Conservation (phyloP, 2,888 invertebrate genomes). For the Phorcus lineatus region DNA sequence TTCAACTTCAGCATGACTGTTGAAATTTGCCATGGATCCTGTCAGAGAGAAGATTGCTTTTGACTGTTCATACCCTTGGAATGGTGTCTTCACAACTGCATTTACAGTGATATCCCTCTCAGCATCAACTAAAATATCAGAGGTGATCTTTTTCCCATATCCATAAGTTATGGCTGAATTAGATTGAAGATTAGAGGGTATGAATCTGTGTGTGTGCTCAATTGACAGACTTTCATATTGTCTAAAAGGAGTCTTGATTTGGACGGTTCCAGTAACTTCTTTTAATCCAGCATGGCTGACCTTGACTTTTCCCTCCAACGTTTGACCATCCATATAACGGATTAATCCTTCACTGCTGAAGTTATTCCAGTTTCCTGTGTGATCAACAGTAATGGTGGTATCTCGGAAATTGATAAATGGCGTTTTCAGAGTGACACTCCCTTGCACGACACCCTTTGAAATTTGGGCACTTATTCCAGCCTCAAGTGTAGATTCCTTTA, state of each 20-base stretch:
- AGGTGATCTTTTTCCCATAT: too few species aligned
- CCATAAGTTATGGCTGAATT: neutral
- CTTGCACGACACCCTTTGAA: slow-evolving; percentile 5
- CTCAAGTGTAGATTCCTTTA: neutral
- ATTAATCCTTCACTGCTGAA: slow-evolving; percentile 39
- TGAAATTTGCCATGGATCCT: too few species aligned
- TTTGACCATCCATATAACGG: slow-evolving; percentile 36
- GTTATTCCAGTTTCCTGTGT: too few species aligned
- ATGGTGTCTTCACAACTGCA: too few species aligned
- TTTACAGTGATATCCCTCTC: too few species aligned
- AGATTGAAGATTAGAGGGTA: neutral
- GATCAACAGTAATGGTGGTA: slow-evolving; percentile 26
- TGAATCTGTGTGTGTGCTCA: neutral
- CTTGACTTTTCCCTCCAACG: neutral
- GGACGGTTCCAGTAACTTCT: neutral
- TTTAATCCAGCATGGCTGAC: neutral
- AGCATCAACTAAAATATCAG: too few species aligned
- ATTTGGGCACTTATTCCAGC: neutral
- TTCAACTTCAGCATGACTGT: too few species aligned
- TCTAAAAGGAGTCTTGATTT: slow-evolving; percentile 30
- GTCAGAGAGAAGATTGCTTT: too few species aligned
- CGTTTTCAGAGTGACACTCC: slow-evolving; percentile 21
- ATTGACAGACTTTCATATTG: neutral
- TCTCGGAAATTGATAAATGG: slow-evolving; percentile 30
- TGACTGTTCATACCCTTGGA: too few species aligned